Conservation (phyloP, 2,888 invertebrate species). For the Temnothorax unifasciatus region DNA sequence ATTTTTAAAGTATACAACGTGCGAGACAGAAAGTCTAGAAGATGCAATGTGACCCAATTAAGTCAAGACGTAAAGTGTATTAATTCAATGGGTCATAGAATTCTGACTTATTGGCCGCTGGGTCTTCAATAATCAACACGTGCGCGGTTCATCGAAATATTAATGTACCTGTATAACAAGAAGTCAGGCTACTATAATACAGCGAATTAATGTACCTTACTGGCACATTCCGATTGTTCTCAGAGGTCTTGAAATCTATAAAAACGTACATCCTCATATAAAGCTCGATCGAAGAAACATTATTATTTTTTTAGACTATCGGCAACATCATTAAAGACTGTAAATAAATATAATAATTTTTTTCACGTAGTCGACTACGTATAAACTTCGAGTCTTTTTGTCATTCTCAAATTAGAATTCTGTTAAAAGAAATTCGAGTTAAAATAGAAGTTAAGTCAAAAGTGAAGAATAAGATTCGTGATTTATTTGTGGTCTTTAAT, state of each 20-base stretch:
- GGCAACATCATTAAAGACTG: constrained; percentile 62
- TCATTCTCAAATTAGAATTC: background rate
- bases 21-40: constrained; percentile 29
- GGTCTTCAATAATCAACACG: no score
- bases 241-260: constrained; percentile 80
- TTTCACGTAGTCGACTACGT: background rate
- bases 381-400: background rate
- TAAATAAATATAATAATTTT: constrained; percentile 20
- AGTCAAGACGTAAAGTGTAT: constrained; percentile 66
- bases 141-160: no score
- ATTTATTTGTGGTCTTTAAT: background rate
- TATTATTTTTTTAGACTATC: constrained; percentile 34
- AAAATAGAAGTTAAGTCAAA: background rate
- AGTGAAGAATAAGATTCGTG: background rate
- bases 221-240: constrained; percentile 74
- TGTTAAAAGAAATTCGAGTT: background rate
- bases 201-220: no score
- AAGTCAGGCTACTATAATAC: no score
- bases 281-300: constrained; percentile 44
- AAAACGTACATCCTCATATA: constrained; percentile 75
- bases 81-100: no score
- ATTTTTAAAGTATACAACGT: background rate
- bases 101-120: no score
- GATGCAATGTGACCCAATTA: constrained; percentile 81
- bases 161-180: no score